Evolutionary conservation across 2,888 invertebrate genomes (phyloP).

Genomic region (Candidula unifasciata): DNA sequence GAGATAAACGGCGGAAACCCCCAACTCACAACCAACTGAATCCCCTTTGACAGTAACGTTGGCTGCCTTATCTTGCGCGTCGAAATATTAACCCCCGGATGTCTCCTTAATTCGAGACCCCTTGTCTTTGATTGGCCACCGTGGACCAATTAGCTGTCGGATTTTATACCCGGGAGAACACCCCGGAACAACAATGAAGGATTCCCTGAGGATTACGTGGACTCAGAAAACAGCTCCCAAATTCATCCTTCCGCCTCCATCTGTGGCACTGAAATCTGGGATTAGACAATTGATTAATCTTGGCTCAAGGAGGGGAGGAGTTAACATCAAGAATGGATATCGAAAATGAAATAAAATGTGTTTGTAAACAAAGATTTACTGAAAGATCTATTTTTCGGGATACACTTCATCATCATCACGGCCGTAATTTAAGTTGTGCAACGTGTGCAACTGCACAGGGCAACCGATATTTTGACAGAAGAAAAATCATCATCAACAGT

Average conservation of each 20-base stretch:
- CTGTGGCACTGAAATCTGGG: neutral
- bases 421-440: no score
- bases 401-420: no score
- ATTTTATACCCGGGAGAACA: neutral
- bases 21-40: neutral
- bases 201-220: constrained; percentile 3
- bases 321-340: neutral
- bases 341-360: neutral
- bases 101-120: constrained; percentile 27
- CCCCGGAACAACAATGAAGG: neutral
- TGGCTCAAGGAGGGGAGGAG: neutral
- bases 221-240: neutral
- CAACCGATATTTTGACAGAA: no score
- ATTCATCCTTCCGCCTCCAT: constrained; percentile 33
- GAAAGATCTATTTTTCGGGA: neutral
- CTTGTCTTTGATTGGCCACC: constrained; percentile 25
- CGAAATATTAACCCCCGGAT: neutral
- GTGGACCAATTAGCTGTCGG: constrained; percentile 25
- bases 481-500: no score
- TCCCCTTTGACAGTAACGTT: neutral
- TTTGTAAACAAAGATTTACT: neutral
- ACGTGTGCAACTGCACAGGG: no score
- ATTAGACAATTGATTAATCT: constrained; percentile 22
- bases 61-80: neutral
- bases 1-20: no score